Evolutionary conservation across 2,113 vertebrate genomes (phyloP).

Genomic region (Oncorhynchus keta): DNA sequence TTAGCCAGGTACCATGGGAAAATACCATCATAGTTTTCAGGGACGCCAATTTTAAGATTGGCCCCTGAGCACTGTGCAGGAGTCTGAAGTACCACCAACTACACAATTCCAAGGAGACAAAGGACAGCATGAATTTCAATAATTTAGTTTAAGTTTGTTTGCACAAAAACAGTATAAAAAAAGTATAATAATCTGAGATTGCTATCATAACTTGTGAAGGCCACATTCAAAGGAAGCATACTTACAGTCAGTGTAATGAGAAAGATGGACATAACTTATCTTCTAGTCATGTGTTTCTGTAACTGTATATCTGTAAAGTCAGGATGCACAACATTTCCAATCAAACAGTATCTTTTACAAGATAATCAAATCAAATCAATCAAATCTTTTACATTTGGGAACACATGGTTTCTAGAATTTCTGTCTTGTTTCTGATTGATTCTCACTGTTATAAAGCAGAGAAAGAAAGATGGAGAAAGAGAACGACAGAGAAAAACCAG

Average conservation of each 20-base stretch:
- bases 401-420: slow-evolving; percentile 10
- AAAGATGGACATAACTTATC: slow-evolving; percentile 22
- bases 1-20: slow-evolving; percentile 80
- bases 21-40: slow-evolving; percentile 78
- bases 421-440: slow-evolving; percentile 51
- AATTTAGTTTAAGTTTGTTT: background rate
- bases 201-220: background rate
- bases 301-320: slow-evolving; percentile 15
- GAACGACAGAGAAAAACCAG: background rate
- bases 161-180: background rate
- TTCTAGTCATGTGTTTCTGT: slow-evolving; percentile 44
- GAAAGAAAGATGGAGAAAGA: background rate
- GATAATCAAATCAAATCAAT: too few species aligned
- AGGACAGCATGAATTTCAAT: background rate
- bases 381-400: slow-evolving; percentile 4
- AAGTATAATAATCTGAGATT: background rate
- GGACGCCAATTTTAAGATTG: slow-evolving; percentile 75
- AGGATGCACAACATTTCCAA: slow-evolving; percentile 34
- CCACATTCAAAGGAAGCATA: background rate
- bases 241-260: slow-evolving; percentile 52
- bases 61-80: slow-evolving; percentile 54
- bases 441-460: slow-evolving; percentile 4
- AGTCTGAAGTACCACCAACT: slow-evolving; percentile 52
- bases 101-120: slow-evolving; percentile 23
- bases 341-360: background rate